Base-by-base conservation (phyloP, 2,888 invertebrate species). In the Drosophila anomalata region DNA sequence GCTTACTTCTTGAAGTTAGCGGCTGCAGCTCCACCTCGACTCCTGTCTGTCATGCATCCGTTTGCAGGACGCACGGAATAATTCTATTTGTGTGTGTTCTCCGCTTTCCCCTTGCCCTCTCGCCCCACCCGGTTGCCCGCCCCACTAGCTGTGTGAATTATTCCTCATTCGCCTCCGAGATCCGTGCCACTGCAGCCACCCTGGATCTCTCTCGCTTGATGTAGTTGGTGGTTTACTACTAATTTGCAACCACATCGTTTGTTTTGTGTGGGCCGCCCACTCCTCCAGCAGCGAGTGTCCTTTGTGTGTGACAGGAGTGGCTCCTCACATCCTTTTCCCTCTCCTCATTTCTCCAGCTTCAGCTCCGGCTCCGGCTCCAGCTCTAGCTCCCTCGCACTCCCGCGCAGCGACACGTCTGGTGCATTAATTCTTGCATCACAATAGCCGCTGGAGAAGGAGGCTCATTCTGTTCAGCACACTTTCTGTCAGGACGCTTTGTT, bases 201-300 rank as follows among this genome's bases (percentile, higher is more conserved):
- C 73, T 67, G 69, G 48, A 57, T 53, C 62, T 48, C 79, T 76
- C 77, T 72, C 77, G 79, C 79, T 81, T 84, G 82, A 84, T 84
- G 83, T 87, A 87, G 83, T 84, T 84, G 82, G 79, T 87, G 87
- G 83, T 84, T 84, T 84, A 83, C 83, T 84, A 87, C 83, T 84
- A 87, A 87, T 84, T 83, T 83, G 83, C 83, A 83, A 83, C 83
- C 83, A 87, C 87, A 84, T 87, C 83, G 87, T 87, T 84, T 84
- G 83, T 84, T 84, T 84, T 84, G 80, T 82, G 82, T 66, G 86
- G 52, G 53, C 60, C 41, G 71, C 65, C 44, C 17, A 8, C 58
- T 53, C 51, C 41, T 41, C 57, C 14, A 60, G 58, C 68, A 54
- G 50, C 29, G 66, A 61, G 77, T 55, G 76, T 78, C 83, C 78